A percentile compares a stretch with the other conserved stretches of the same genome.
These are phyloP conservation scores for Lepisosteus osseus DNA, from an alignment of 2,113 vertebrate species.

Conservation along the genomic window DNA sequence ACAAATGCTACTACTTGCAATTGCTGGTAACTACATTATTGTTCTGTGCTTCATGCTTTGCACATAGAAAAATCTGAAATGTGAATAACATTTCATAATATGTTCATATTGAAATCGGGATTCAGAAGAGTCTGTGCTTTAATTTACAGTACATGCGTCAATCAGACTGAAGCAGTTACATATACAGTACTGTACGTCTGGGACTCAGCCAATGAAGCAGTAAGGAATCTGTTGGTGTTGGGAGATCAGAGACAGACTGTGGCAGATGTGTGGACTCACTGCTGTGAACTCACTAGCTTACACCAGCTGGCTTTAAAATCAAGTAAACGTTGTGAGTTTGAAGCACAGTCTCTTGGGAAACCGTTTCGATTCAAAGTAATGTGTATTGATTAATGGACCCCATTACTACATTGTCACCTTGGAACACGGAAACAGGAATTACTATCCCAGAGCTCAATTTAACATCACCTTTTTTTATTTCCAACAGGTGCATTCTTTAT, in stretches of 20 bases:
- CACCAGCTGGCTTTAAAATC: conserved; percentile 48
- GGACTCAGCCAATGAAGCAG: background rate
- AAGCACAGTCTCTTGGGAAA: conserved; percentile 14
- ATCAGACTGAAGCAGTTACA: no score
- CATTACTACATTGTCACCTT: no score
- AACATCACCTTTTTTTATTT: background rate
- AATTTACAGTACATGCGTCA: background rate
- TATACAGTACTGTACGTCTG: no score
- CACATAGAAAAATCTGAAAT: no score
- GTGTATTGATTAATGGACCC: background rate
- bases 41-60: no score
- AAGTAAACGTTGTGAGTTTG: conserved; percentile 37
- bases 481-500: conserved; percentile 88
- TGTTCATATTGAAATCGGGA: background rate
- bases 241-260: conserved; percentile 39
- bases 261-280: conserved; percentile 53
- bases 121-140: background rate
- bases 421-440: no score
- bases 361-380: conserved; percentile 4
- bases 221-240: conserved; percentile 15
- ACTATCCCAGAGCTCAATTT: background rate
- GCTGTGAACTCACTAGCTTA: conserved; percentile 14
- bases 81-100: no score
- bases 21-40: no score
- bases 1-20: no score